These are phyloP conservation scores for Bos indicus DNA, from an alignment of 2,113 vertebrate genomes.

Conservation along the genomic window DNA sequence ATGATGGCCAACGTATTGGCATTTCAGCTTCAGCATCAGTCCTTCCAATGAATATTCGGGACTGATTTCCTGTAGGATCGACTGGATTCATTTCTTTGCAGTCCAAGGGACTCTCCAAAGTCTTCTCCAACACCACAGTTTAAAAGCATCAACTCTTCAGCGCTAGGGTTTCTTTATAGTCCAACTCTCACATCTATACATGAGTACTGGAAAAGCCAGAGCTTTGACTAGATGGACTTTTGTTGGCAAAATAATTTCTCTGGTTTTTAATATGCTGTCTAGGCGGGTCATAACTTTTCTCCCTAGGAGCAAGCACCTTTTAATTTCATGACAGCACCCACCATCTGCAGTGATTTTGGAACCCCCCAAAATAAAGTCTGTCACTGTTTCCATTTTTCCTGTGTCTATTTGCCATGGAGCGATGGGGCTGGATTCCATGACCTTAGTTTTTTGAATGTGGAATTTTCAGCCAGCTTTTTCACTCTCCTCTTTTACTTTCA, in stretches of 20 bases:
- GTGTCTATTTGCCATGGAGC: background rate
- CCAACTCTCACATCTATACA: background rate
- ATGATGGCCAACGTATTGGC: background rate
- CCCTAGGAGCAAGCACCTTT: background rate
- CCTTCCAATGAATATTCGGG: background rate
- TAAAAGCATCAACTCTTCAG: background rate
- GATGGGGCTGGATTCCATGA: fast-evolving
- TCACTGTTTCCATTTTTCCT: background rate
- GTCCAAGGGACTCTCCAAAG: background rate
- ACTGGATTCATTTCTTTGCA: background rate
- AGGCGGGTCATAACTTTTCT: background rate
- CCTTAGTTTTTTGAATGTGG: background rate
- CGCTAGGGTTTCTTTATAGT: background rate
- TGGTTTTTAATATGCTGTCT: background rate
- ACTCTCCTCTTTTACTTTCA: background rate
- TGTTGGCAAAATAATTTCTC: background rate
- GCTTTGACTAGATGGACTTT: background rate
- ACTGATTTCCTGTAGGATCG: background rate
- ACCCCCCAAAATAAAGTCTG: fast-evolving
- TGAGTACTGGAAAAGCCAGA: background rate
- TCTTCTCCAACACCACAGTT: background rate
- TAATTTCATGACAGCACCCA: background rate
- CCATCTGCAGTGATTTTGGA: background rate
- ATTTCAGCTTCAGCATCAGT: background rate
- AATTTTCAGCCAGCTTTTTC: background rate